Evolutionary conservation across 2,113 vertebrate species (phyloP).

Genomic region (Semnopithecus entellus): DNA sequence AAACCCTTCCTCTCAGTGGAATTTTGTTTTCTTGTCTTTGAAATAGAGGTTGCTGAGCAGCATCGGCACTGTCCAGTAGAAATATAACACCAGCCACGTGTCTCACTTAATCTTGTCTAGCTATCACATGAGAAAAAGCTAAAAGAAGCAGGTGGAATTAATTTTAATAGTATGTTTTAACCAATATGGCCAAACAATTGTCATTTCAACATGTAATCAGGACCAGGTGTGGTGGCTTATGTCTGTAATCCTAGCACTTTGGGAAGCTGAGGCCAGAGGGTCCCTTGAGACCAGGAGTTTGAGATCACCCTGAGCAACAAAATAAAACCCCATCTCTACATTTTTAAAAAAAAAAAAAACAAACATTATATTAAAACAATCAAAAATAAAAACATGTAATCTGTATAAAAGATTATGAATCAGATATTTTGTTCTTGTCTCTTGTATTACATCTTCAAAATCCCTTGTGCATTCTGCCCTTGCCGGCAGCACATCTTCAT

Average conservation of each 20-base stretch:
- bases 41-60: background rate
- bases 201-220: background rate
- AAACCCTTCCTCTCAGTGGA: rapidly evolving
- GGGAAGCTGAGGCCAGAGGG: background rate
- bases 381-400: background rate
- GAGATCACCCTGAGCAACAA: background rate
- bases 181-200: background rate
- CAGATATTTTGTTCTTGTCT: background rate
- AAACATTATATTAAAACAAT: background rate
- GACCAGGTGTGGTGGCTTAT: background rate
- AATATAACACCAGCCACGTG: rapidly evolving
- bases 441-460: background rate
- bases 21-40: background rate
- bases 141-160: background rate
- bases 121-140: background rate
- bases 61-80: background rate
- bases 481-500: rapidly evolving
- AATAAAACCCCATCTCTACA: background rate
- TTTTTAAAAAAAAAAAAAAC: background rate
- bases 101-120: background rate
- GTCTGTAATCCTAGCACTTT: background rate
- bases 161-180: background rate
- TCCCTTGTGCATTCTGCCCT: background rate
- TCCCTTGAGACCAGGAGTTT: background rate
- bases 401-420: background rate